Conservation (phyloP, 2,888 invertebrate species). For the Hoplodrina blanda region DNA sequence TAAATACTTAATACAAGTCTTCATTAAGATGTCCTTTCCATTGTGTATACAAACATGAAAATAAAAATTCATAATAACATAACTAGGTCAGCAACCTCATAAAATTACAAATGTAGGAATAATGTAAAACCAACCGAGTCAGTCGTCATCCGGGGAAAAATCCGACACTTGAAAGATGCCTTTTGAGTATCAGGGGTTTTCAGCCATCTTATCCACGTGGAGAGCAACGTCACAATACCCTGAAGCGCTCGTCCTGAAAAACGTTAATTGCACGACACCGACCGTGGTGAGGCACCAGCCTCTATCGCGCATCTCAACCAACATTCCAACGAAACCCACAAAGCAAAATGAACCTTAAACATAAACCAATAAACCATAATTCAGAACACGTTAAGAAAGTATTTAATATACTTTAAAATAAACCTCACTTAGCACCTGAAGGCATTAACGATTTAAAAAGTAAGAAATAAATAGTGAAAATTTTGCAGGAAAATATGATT, state of each 20-base stretch:
- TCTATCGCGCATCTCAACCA: constrained; percentile 75
- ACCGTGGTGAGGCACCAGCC: constrained; percentile 68
- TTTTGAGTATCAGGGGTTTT: constrained; percentile 77
- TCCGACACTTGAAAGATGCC: constrained; percentile 75
- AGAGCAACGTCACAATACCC: constrained; percentile 81
- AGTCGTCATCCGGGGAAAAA: constrained; percentile 66
- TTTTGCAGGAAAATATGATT: constrained; percentile 56
- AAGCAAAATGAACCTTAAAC: constrained; percentile 66
- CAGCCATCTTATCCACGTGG: constrained; percentile 79
- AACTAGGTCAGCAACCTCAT: constrained; percentile 37
- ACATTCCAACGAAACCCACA: constrained; percentile 67
- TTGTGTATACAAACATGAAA: not conserved
- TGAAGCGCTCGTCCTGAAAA: constrained; percentile 82
- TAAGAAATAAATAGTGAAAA: constrained; percentile 60
- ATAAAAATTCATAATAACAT: not conserved
- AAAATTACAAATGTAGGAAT: constrained; percentile 46
- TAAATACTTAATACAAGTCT: no score
- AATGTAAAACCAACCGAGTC: constrained; percentile 59
- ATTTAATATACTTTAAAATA: constrained; percentile 69
- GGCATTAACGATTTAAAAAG: constrained; percentile 69
- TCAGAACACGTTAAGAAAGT: constrained; percentile 41
- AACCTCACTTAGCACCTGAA: constrained; percentile 71
- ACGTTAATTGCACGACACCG: constrained; percentile 86
- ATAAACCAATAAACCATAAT: constrained; percentile 52
- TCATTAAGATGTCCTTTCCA: no score